Evolutionary conservation across 2,888 invertebrate species (phyloP), one percentile per base, ranked within the genome.

Genomic region (Hetaerina titia): DNA sequence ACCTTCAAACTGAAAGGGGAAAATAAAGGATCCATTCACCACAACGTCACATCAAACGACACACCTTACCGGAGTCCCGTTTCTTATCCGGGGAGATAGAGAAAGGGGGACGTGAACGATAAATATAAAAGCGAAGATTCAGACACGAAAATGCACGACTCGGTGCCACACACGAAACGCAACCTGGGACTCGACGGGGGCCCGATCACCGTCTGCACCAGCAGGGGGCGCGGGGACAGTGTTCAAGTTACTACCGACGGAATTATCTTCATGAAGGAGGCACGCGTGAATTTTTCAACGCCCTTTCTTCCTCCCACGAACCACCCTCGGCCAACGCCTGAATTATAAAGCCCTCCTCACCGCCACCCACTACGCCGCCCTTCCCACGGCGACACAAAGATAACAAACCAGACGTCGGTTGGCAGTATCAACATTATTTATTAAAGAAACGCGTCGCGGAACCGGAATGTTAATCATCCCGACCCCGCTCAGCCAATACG

Each of bases 391-490:
- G 56, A 56, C n/a, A n/a, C 57, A 22, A 89, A 58, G 89, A 57
- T 58, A 58, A 89, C 89, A 89, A 89, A 89, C 89, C 89, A 89
- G 89, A 22, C 89, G 56, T 58, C 58, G n/a, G 89, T 58, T n/a
- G 58, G 22, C 89, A 22, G 89, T 89, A 89, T 89, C 58, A 57
- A 57, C 57, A 89, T 89, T 58, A 57, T 89, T 89, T 89, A 89
- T 89, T 89, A 89, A 89, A 17, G 56, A 89, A 89, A 58, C n/a
- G 57, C 89, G 22, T 57, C 19, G 89, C 56, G 56, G 56, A 89
- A 89, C 89, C 89, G 56, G 89, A 89, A 89, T 89, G 89, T 89
- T 89, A 89, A 89, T 89, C 89, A 89, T 58, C 56, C 58, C 56
- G 17, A 22, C n/a, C 22, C 89, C 22, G 9, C n/a, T n/a, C 89